Base-by-base conservation (phyloP, 2,888 invertebrate species). In the Calameuta pallipes region DNA sequence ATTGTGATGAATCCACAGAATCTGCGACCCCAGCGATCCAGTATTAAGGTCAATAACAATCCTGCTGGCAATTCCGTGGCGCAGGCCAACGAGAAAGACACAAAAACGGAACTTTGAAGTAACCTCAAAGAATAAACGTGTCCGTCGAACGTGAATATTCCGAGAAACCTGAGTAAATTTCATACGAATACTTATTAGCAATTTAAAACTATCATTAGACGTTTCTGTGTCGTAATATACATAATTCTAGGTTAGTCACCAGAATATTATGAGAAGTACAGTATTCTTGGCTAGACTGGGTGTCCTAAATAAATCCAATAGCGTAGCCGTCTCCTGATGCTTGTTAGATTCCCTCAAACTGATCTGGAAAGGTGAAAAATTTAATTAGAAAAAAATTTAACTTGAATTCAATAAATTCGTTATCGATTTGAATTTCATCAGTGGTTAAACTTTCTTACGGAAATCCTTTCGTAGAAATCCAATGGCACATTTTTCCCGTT, bases 71-170 rank as follows among this genome's bases (percentile, higher is more conserved):
- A 92, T 89, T 97, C 97, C 0, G 97, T 97, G 9, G 96, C 95
- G 3, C 95, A 95, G 0, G 97, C 96, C 12, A 97, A 93, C 0
- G 97, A 96, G 89, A 97, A 97, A 0, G 97, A 97, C 74, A 97
- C 89, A 90, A 97, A 97, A 4, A 97, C 94, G 84, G 97, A 95
- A 86, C 96, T 92, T 0, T 96, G 96, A 41, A 97, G 91, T 0
- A 97, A 95, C 0, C 97, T 96, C 0, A 97, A 95, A 85, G 97
- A 97, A 87, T 97, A 94, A 11, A 97, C 97, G 89, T 97, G 97
- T 0, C 97, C 97, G 88, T 97, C 97, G 89, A 97, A 97, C 0
- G 96, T 96, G 85, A 97, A 90, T 0, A 97, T 96, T 75, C 96
- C 96, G 23, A 96, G 94, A 94, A 96, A 96, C 93, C 93, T 93